Evolutionary conservation across 2,797 vertebrate genomes (phyloP), one percentile per base, ranked within the genome.

Genomic region (Sebastes iracundus): DNA sequence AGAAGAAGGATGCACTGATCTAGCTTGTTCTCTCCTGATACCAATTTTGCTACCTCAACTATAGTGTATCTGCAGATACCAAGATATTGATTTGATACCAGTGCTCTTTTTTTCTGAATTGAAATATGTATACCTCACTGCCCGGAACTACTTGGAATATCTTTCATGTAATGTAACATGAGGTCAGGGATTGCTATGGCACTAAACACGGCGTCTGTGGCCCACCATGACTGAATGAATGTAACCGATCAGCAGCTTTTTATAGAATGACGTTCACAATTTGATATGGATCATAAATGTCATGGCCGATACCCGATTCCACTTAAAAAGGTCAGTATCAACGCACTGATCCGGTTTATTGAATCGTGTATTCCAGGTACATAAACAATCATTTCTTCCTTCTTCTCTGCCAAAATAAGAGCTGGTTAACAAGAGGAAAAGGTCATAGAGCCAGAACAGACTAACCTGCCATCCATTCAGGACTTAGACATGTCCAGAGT

Each of bases 291-390:
- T 63, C 23, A 35, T 9, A 5, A 6, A 63, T 32, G 2, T 28
- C 70, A 53, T 10, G 28, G 71, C 12, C 0, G 4, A 62, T 55
- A 42, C 23, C 38, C 4, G 4, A 62, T 28, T 27, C 23, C 42
- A 35, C 56, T 32, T 59, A 61, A 49, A 6, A 8, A 27, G 27
- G 27, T 20, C 11, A 60, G 53, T 20, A 52, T 59, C 2, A 16
- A 3, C 0, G 10, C 49, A 12, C 20, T 12, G 4, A 42, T 55
- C 11, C 0, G 0, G 6, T 6, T 7, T 60, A 25, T 14, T 20
- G 8, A 63, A 53, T 22, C 2, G 1, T 55, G 46, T 42, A 13
- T n/a, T 61, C 6, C 8, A 28, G 33, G 8, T 38, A 38, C 7
- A 53, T 28, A 9, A 62, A 58, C 11, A 27, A 33, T 49, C 0